phyloP scores from a whole-genome alignment of 2,888 invertebrate species.

The Gastrophysa polygoni region DNA sequence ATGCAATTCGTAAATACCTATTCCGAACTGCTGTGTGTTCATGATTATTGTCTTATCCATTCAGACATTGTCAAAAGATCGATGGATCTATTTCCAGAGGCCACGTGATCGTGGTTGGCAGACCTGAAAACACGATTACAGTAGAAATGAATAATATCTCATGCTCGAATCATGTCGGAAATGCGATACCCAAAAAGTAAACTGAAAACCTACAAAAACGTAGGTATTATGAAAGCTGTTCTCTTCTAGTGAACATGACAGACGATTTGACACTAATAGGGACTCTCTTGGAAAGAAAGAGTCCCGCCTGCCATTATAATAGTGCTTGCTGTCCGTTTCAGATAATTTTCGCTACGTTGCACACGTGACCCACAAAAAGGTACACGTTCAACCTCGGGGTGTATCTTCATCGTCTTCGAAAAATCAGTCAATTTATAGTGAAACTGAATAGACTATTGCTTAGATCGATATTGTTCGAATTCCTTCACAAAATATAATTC shows the following conservation, averaged over 20 bases:
- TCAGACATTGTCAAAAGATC: no score
- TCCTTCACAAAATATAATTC: no score
- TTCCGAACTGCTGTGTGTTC: no score
- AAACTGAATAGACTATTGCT: no score
- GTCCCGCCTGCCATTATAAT: neutral
- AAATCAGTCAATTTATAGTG: no score
- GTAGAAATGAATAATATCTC: neutral
- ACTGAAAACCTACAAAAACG: constrained; percentile 22
- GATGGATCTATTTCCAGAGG: no score
- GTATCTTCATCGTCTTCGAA: no score
- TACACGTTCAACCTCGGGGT: no score
- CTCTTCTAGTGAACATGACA: constrained; percentile 39
- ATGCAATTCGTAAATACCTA: no score
- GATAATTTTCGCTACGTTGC: neutral
- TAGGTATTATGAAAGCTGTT: constrained; percentile 18
- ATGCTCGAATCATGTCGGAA: neutral
- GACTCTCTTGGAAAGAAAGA: neutral
- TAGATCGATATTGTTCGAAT: no score
- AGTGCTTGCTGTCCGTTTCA: neutral
- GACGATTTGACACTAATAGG: constrained; percentile 38
- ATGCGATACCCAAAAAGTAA: neutral
- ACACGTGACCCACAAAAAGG: neutral
- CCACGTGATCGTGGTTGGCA: neutral
- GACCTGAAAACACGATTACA: neutral
- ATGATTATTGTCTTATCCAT: no score